Evolutionary conservation across 1,140 invertebrate species (phyloP), one percentile per base, ranked within the genome.

Genomic region (Piezodorus guildinii): DNA sequence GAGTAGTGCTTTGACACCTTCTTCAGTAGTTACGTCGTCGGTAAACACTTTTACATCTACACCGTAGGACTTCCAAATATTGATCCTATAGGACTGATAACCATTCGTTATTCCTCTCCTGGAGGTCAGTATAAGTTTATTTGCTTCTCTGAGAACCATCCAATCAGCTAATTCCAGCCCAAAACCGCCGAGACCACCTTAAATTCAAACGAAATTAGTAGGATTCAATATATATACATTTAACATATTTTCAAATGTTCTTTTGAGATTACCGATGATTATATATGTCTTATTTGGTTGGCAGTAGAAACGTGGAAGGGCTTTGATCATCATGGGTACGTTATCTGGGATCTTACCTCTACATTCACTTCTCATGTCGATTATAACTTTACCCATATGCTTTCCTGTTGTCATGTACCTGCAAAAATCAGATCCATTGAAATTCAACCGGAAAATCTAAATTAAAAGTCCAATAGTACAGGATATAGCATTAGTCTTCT

Each of bases 81-180:
- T 72, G 19, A 85, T 75, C 67, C 83, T 73, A 15, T 78, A 78
- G 2, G 78, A 72, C 76, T 95, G 91, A 73, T 93, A 95, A 12
- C 90, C 89, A 67, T 83, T 89, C 56, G 73, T 78, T 14, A 93
- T 74, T 23, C 91, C 90, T 62, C 80, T 80, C 67, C 91, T 80
- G 2, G 90, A 92, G 0, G 85, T 90, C 0, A 96, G 76, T 2
- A 95, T 76, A 0, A 97, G 68, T 69, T 86, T 86, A 64, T 76
- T 82, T 9, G 85, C 89, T 2, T 91, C 92, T 70, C 90, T 78
- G 27, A 86, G 72, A 16, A 90, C 79, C 63, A 96, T 76, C 91
- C 92, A 96, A 71, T 93, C 85, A 4, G 84, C 83, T 52, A 96
- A 72, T 73, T 96, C 93, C n/a, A 97, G 76, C 39, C 92, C 93